Percentiles rank a stretch among this genome's conserved stretches.
Evolutionary conservation across 2,113 vertebrate genomes (phyloP).

Genomic region (Hystrix brachyura): DNA sequence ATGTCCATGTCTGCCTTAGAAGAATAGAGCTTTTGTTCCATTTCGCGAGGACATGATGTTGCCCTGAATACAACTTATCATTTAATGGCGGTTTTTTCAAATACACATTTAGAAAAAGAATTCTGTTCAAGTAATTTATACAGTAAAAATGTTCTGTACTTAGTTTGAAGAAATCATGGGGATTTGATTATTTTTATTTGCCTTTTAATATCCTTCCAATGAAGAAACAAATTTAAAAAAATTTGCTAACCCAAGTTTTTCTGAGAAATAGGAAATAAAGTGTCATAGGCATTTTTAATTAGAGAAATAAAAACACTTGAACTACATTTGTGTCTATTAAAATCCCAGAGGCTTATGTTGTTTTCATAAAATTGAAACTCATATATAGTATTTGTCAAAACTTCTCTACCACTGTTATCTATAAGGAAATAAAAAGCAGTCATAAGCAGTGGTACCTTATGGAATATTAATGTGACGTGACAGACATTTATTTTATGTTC

Average conservation of each 20-base stretch:
- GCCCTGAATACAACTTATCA: conserved; percentile 65
- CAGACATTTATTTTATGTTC: conserved; percentile 19
- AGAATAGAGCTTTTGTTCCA: conserved; percentile 85
- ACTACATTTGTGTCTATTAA: conserved; percentile 23
- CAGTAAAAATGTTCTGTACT: conserved; percentile 58
- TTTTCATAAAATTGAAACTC: conserved; percentile 56
- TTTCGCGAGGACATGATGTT: conserved; percentile 79
- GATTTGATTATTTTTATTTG: conserved; percentile 60
- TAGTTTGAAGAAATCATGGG: conserved; percentile 31
- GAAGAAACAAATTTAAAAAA: conserved; percentile 50
- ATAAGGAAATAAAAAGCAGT: neutral
- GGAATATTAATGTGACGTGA: neutral
- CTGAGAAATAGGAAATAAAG: conserved; percentile 53
- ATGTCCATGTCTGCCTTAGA: conserved; percentile 84
- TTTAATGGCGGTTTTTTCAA: conserved; percentile 46
- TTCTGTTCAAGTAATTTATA: conserved; percentile 53
- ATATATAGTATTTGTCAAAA: neutral
- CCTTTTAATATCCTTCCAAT: conserved; percentile 35
- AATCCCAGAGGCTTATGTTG: conserved; percentile 18
- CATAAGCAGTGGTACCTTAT: neutral
- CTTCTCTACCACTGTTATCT: neutral
- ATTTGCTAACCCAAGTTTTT: conserved; percentile 3
- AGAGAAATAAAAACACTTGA: conserved; percentile 42
- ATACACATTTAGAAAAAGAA: conserved; percentile 58
- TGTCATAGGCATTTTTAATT: conserved; percentile 11